Conservation (phyloP, 2,888 invertebrate species). For the Cyclophora punctaria region DNA sequence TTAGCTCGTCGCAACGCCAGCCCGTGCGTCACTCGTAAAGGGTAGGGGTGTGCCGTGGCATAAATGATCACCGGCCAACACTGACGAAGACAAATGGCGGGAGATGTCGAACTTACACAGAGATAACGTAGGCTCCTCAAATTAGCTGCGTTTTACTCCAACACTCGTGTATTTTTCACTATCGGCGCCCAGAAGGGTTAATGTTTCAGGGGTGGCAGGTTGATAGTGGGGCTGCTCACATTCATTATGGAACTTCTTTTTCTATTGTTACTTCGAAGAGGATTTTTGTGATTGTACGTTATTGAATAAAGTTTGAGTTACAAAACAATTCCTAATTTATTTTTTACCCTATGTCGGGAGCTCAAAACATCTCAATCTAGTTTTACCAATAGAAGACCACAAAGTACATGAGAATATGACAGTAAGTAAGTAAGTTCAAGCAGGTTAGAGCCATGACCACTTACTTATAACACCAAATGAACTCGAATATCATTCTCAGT, state of each 20-base stretch:
- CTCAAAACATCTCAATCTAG: no score
- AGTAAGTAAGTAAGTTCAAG: no score
- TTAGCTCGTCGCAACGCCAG: constrained; percentile 8
- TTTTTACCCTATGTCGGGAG: no score
- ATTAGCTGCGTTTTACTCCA: constrained; percentile 68
- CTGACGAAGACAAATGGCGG: constrained; percentile 75
- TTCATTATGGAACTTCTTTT: constrained; percentile 5
- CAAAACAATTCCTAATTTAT: no score
- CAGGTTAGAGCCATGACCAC: no score
- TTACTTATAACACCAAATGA: no score
- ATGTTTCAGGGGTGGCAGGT: constrained; percentile 14
- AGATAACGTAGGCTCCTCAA: constrained; percentile 73
- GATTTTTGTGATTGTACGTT: no score
- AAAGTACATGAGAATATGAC: no score
- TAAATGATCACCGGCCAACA: constrained; percentile 73
- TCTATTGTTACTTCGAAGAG: constrained; percentile 13
- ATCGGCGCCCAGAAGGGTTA: constrained; percentile 40
- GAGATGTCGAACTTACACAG: constrained; percentile 70
- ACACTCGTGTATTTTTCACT: constrained; percentile 60
- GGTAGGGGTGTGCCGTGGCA: constrained; percentile 75
- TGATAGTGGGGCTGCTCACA: no score
- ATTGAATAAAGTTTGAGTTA: no score
- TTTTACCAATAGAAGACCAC: no score
- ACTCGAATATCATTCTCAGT: no score
- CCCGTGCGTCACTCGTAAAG: constrained; percentile 46